Percentiles rank a stretch among this genome's conserved stretches.
Evolutionary conservation across 2,113 vertebrate species (phyloP).

Genomic region (Cyrtonyx montezumae): DNA sequence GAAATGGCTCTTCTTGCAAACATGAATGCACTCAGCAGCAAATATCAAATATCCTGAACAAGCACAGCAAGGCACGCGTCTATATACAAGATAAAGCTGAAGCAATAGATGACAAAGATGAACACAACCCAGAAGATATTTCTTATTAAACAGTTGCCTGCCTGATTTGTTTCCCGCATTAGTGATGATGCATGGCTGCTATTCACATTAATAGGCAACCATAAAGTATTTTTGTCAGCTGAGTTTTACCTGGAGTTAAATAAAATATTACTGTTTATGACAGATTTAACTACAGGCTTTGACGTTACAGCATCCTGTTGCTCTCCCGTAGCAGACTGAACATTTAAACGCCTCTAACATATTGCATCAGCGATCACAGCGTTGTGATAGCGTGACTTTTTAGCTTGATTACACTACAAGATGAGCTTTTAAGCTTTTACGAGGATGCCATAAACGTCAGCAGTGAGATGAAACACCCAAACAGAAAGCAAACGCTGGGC

Average conservation of each 20-base stretch:
- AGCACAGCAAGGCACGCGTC: neutral
- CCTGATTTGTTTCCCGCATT: conserved; percentile 46
- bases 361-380: conserved; percentile 28
- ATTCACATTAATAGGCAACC: conserved; percentile 45
- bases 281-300: conserved; percentile 52
- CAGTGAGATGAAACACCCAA: conserved; percentile 32
- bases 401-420: conserved; percentile 43
- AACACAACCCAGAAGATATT: conserved; percentile 29
- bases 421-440: conserved; percentile 50
- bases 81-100: conserved; percentile 11
- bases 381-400: conserved; percentile 53
- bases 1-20: neutral
- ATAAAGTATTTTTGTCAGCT: conserved; percentile 62
- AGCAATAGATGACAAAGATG: neutral
- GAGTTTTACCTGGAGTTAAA: conserved; percentile 60
- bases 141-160: conserved; percentile 23
- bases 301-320: conserved; percentile 43
- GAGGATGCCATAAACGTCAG: conserved; percentile 42
- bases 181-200: conserved; percentile 43
- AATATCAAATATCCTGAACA: neutral
- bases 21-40: neutral
- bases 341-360: neutral
- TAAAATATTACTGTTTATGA: conserved; percentile 62
- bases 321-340: conserved; percentile 43
- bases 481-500: neutral